Base-by-base conservation (phyloP, 2,113 vertebrate genomes). In the Pelecanoides urinatrix region DNA sequence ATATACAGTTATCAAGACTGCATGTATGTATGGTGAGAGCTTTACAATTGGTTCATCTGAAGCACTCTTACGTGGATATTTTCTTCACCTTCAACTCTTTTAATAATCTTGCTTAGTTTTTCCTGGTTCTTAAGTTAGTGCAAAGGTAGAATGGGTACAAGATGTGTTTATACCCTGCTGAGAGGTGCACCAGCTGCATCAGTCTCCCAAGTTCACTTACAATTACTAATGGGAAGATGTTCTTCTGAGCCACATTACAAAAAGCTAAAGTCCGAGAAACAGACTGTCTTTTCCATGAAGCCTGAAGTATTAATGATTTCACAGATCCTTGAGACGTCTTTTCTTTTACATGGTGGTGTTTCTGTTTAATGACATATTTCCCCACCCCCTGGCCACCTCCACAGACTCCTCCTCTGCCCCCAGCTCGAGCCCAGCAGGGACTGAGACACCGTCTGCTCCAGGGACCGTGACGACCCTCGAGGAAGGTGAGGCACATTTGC, bases 401-500 rank as follows among this genome's bases (percentile, higher is more conserved):
- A 13, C 90, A 90, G 86, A 3, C 23, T 13, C 72, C 47, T 72
- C 56, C 34, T 5, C 73, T 67, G 42, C 72, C n/a, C 30, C 68
- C 86, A 90, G 16, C 66, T 22, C 72, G 18, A 1, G 26, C 52
- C 50, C 62, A 36, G 55, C 61, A 21, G 34, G 2, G 52, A 15
- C 26, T 7, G 53, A 80, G 36, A 62, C 47, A 38, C 3, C 36
- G 0, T 10, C 82, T 80, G 52, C 67, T 76, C 47, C 47, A 27
- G 52, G 3, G 47, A 49, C 23, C 11, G 1, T 1, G 11, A 4
- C 16, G 9, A 14, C 22, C 67, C 47, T 12, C 3, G 0, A 4
- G 47, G 30, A 90, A 72, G 74, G 83, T 88, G 58, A 90, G 94
- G 27, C 16, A n/a, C 22, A 2, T 3, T 2, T 9, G 3, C 1